Percentiles rank a stretch among this genome's conserved stretches.
Evolutionary conservation across 2,888 invertebrate genomes (phyloP).

Genomic region (Camptogramma bilineatum): DNA sequence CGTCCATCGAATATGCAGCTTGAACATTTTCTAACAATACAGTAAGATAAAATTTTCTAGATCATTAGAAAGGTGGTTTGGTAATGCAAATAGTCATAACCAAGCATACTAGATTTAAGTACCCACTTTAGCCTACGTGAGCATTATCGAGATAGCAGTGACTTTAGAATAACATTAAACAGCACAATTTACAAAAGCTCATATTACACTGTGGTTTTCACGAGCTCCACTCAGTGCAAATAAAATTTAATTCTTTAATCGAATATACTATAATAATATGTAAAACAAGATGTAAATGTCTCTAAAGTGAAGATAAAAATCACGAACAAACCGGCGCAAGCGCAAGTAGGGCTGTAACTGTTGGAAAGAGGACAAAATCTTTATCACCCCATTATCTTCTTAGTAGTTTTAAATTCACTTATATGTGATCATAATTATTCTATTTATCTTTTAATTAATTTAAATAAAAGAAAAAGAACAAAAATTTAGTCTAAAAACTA

Average conservation of each 20-base stretch:
- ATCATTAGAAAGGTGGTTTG: not conserved
- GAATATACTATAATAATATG: conserved; percentile 27
- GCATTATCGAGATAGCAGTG: conserved; percentile 2
- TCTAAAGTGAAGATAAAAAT: conserved; percentile 26
- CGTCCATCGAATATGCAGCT: conserved; percentile 26
- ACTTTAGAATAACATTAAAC: conserved; percentile 10
- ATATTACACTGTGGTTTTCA: not conserved
- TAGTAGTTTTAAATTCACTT: not conserved
- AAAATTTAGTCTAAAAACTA: no score
- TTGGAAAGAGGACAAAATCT: not conserved
- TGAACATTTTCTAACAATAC: conserved; percentile 23
- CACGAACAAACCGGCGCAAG: conserved; percentile 1
- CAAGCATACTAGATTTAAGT: not conserved
- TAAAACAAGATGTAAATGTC: conserved; percentile 34
- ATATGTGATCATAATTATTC: no score
- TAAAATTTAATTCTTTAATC: conserved; percentile 26
- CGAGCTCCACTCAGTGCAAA: conserved; percentile 8
- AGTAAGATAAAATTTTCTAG: not conserved
- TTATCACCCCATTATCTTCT: not conserved
- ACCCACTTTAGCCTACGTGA: not conserved
- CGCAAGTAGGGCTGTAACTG: conserved; percentile 12
- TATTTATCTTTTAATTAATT: no score
- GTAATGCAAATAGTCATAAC: not conserved
- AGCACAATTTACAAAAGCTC: conserved; percentile 13
- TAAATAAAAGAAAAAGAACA: no score